Evolutionary conservation across 2,888 invertebrate species (phyloP), one percentile per base, ranked within the genome.

Genomic region (Poecilobothrus nobilitatus): DNA sequence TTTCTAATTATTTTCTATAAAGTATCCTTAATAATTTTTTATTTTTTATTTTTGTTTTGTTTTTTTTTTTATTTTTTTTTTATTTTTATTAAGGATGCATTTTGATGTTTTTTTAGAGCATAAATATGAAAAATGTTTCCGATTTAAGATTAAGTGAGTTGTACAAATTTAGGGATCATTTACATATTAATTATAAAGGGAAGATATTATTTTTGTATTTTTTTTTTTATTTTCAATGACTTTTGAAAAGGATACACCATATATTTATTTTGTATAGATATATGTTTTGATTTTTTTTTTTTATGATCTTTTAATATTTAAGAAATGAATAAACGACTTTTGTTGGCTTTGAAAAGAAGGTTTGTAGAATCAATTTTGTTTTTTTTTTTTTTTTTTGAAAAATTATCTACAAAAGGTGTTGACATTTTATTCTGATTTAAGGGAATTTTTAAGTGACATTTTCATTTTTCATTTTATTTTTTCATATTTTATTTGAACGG

Each of bases 371-470:
- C 27, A 27, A 4, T 27, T 27, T 27, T 27, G 2, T 27, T 27
- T 27, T 27, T 27, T 27, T 27, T 27, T 27, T 27, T 27, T 27
- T 27, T 27, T 65, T 44, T 66, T 69, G 69, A 69, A 69, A 69
- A 66, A 69, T 67, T 67, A 69, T 20, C 21, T 44, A n/a, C 20
- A 41, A 33, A 67, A 68, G 69, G 69, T 69, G 69, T 69, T 63
- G 67, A 69, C 21, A 63, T 69, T 61, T 67, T 67, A 53, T 69
- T 64, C 53, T 67, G 27, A 63, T 66, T 67, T 69, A 68, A 65
- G 34, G 67, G 67, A 67, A 3, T 18, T n/a, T 37, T 10, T 6
- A 67, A 66, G 27, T 27, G 27, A 27, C 27, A 27, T 27, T 27
- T 27, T 66, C 10, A 21, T 68, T 66, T 66, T 63, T 68, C 61